A percentile compares a stretch with the other conserved stretches of the same genome.
Conservation (phyloP, 2,797 vertebrate species). For the Okamejei kenojei region DNA sequence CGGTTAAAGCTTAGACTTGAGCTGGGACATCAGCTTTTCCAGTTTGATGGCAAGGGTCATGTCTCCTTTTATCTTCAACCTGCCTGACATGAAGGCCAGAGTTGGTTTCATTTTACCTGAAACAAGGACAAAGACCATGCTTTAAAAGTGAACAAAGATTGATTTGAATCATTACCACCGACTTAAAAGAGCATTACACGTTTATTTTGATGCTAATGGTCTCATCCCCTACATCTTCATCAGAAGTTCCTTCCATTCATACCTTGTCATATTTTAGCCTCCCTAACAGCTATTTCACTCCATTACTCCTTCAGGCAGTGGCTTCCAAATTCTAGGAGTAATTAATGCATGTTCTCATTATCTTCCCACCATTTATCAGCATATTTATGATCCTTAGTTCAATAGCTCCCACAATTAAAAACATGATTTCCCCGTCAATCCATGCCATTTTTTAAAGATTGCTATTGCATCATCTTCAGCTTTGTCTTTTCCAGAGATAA, state of each 20-base stretch:
- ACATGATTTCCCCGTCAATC: not conserved
- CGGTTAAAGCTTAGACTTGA: conserved; percentile 66
- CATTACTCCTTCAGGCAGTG: not conserved
- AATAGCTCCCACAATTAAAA: not conserved
- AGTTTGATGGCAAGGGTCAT: conserved; percentile 68
- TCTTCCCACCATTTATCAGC: not conserved
- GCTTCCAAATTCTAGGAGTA: not conserved
- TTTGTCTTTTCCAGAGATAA: not conserved
- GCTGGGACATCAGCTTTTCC: conserved; percentile 68
- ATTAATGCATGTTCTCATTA: no score
- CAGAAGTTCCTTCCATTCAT: not conserved
- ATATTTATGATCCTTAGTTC: not conserved
- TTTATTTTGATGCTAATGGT: not conserved
- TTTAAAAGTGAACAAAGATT: not conserved
- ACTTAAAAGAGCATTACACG: not conserved
- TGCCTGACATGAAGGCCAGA: conserved; percentile 72
- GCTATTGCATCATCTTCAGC: not conserved
- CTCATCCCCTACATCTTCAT: not conserved
- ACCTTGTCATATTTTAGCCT: not conserved
- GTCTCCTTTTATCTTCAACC: conserved; percentile 75
- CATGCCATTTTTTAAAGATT: not conserved
- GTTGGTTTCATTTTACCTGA: conserved; percentile 83
- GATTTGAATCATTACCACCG: not conserved
- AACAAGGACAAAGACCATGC: conserved; percentile 43
- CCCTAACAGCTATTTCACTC: not conserved